Percentiles rank a stretch among this genome's conserved stretches.
Conservation (phyloP, 2,113 vertebrate species). For the Melanotaenia duboulayi region DNA sequence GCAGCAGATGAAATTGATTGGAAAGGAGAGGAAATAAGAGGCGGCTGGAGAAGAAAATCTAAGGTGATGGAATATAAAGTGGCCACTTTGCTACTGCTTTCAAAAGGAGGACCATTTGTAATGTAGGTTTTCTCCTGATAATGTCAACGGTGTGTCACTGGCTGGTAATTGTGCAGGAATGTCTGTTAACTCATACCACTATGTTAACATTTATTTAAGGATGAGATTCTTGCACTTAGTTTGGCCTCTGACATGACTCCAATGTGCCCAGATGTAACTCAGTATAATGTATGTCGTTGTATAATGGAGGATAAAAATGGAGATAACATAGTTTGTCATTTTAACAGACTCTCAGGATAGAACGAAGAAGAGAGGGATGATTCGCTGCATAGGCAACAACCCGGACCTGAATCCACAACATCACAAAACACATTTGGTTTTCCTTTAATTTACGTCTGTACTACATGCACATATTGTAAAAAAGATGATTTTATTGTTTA, state of each 20-base stretch:
- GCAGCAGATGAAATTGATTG: constrained; percentile 69
- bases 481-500: background rate
- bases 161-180: constrained; percentile 68
- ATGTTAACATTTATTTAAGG: constrained; percentile 78
- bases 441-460: constrained; percentile 25
- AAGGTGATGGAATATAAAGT: constrained; percentile 78
- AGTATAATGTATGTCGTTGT: constrained; percentile 34
- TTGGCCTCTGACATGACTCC: constrained; percentile 52
- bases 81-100: constrained; percentile 63
- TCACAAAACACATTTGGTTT: constrained; percentile 24
- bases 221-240: constrained; percentile 56
- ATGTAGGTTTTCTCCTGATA: constrained; percentile 72
- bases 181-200: constrained; percentile 72
- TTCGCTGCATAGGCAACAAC: constrained; percentile 30
- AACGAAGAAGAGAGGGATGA: constrained; percentile 16
- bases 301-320: constrained; percentile 21
- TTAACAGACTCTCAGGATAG: constrained; percentile 2
- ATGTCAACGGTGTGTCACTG: constrained; percentile 71
- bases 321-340: constrained; percentile 20
- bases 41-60: constrained; percentile 26
- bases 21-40: constrained; percentile 49
- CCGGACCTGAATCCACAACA: constrained; percentile 54
- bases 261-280: constrained; percentile 34
- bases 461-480: constrained; percentile 19
- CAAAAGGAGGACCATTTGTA: constrained; percentile 58